These are phyloP conservation scores for Craniophora ligustri DNA, from an alignment of 2,888 invertebrate species.

Conservation along the genomic window DNA sequence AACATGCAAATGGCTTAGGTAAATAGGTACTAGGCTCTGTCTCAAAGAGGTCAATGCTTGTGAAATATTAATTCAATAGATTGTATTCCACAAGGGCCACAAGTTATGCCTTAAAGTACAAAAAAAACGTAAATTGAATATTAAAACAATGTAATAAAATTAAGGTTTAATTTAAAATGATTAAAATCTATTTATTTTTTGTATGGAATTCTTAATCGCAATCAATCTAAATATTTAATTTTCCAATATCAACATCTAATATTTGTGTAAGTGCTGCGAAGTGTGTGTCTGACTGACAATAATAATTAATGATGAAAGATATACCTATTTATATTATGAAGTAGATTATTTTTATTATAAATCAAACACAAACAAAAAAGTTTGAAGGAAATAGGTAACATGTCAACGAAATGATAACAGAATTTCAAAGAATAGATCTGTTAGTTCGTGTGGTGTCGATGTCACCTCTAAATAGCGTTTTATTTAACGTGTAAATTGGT, in stretches of 20 bases:
- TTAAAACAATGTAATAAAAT: no score
- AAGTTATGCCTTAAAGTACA: no score
- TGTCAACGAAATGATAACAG: constrained; percentile 29
- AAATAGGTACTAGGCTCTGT: no score
- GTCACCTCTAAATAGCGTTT: constrained; percentile 66
- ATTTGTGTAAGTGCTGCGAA: neutral
- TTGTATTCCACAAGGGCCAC: no score
- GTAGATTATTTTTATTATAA: neutral
- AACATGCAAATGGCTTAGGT: neutral
- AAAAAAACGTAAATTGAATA: no score
- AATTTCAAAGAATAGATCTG: constrained; percentile 34
- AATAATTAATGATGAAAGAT: neutral
- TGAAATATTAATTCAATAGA: no score
- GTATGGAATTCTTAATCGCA: neutral
- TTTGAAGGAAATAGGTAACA: constrained; percentile 8
- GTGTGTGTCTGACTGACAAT: neutral
- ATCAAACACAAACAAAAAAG: neutral
- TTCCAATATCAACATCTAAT: neutral
- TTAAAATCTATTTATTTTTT: no score
- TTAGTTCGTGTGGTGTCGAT: constrained; percentile 22
- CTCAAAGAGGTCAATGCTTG: neutral
- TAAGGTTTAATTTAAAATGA: no score
- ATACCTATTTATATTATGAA: neutral
- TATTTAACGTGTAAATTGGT: constrained; percentile 78
- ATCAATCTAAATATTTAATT: neutral